phyloP scores from a whole-genome alignment of 2,113 vertebrate species.

The Mobula hypostoma region DNA sequence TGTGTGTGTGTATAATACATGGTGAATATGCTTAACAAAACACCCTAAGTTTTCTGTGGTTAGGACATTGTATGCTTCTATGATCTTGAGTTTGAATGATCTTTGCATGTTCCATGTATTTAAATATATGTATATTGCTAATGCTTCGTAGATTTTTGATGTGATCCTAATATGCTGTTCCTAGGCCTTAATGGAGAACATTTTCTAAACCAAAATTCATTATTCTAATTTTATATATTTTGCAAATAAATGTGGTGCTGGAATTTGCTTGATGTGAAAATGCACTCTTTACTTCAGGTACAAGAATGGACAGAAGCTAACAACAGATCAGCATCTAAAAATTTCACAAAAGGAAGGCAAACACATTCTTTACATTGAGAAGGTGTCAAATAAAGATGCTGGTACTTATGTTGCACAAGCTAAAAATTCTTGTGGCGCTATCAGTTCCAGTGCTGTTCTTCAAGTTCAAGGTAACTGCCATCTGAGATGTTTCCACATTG shows the following conservation, averaged over 20 bases:
- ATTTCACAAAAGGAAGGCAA: constrained; percentile 71
- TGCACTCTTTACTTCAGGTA: constrained; percentile 77
- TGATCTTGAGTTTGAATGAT: background rate
- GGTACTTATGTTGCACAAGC: constrained; percentile 65
- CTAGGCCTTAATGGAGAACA: background rate
- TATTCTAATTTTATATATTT: background rate
- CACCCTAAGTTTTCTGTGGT: background rate
- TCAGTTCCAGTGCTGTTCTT: constrained; percentile 64
- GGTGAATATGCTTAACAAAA: background rate
- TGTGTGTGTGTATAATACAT: too few relatives aligned
- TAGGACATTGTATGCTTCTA: background rate
- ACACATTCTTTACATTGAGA: constrained; percentile 66
- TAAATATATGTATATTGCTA: background rate
- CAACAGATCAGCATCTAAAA: constrained; percentile 63
- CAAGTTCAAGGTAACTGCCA: constrained; percentile 65
- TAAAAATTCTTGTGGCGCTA: constrained; percentile 55
- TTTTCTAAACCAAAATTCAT: background rate
- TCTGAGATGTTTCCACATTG: constrained; percentile 51
- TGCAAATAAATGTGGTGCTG: background rate
- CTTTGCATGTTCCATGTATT: background rate
- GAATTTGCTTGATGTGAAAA: constrained; percentile 60
- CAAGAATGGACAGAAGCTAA: constrained; percentile 72
- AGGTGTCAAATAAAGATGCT: constrained; percentile 60
- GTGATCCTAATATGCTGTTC: background rate
- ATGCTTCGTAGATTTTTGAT: background rate